phyloP scores from a whole-genome alignment of 37 sponge, comb jelly and placozoan genomes.

The Axinella damicornis region DNA sequence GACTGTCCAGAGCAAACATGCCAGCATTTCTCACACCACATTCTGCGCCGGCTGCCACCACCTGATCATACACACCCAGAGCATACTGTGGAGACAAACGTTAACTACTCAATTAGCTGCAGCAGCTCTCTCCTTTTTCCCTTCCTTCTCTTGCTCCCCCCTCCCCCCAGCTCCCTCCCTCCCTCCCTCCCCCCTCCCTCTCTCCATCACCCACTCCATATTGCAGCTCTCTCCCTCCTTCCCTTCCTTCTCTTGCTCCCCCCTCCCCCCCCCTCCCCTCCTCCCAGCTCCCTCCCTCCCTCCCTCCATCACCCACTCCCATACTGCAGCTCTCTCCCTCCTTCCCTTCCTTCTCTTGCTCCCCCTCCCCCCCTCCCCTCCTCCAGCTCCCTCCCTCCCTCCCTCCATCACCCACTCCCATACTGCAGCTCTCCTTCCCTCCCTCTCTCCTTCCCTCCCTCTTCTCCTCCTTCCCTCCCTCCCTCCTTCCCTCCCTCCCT shows the following conservation, averaged over 20 bases:
- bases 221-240: background rate
- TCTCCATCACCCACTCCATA: no score
- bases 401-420: no score
- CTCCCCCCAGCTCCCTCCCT: background rate
- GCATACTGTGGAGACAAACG: slow-evolving; percentile 27
- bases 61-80: slow-evolving; percentile 53
- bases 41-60: slow-evolving; percentile 60
- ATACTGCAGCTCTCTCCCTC: background rate
- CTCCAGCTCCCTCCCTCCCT: no score
- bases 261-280: background rate
- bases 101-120: no score
- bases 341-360: background rate
- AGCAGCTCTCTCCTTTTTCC: no score
- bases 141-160: no score
- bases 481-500: no score
- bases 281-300: slow-evolving; percentile 41
- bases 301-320: no score
- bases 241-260: no score
- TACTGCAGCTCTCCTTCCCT: no score
- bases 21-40: slow-evolving; percentile 70
- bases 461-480: background rate
- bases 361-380: slow-evolving; percentile 23
- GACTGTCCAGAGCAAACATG: slow-evolving; percentile 72
- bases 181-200: no score
- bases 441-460: no score